Base-by-base conservation (phyloP, 1,140 invertebrate genomes). In the Akabosia matsudoensis region DNA sequence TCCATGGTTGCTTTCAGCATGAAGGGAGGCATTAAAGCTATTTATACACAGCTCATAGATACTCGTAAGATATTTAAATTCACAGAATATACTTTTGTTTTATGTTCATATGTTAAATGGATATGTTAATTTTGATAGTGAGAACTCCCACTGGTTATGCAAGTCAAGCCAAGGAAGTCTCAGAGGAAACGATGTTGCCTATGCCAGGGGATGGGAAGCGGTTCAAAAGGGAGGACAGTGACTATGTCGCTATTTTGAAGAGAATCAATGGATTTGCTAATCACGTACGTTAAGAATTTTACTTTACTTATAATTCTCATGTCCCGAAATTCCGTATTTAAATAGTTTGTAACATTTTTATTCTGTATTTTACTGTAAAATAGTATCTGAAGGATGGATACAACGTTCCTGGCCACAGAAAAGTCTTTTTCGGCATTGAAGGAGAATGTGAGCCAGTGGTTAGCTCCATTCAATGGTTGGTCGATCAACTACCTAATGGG, bases 21-120 rank as follows among this genome's bases (percentile, higher is more conserved):
- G 7, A 52, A 74, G 10, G 56, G 54, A 45, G 80, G 80, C 22
- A 0, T 74, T 0, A 52, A 56, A 26, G 26, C 28, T 0, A 16
- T 18, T 37, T 77, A 67, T 31, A 78, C 76, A 75, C 76, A 52
- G n/a, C 33, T 81, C 1, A 54, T 81, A 31, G 75, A 81, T 52
- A 79, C 78, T 67, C 33, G 80, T 79, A 76, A 31, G 7, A 34
- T 24, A 13, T 10, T 34, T n/a, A 37, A 45, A 10, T 45, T 45
- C 37, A 18, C 7, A 45, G 37, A 10, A 10, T 45, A 45, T 18
- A 45, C 37, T 45, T 18, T n/a, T n/a, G n/a, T n/a, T n/a, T n/a
- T n/a, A n/a, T n/a, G n/a, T n/a, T n/a, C n/a, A n/a, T n/a, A n/a
- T n/a, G n/a, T n/a, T n/a, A n/a, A n/a, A n/a, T n/a, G 10, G 7